phyloP scores from a whole-genome alignment of 2,797 vertebrate species.

The Miopithecus talapoin region DNA sequence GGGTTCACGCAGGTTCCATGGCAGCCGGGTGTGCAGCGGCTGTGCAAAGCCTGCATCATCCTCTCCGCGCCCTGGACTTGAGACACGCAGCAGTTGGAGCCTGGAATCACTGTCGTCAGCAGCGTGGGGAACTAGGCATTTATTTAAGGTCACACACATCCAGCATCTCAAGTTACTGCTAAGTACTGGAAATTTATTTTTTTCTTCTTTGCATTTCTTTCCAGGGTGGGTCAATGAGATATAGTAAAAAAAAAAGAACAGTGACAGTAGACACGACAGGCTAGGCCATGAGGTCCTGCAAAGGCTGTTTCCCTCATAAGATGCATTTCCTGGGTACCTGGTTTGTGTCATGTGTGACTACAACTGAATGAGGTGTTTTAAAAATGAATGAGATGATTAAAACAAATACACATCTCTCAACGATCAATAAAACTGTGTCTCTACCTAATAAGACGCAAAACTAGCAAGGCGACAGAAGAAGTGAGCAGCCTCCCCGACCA shows the following conservation, averaged over 20 bases:
- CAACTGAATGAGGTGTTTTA: neutral
- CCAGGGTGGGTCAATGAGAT: neutral
- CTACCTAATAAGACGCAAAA: neutral
- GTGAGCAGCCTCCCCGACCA: neutral
- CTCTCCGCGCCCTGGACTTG: neutral
- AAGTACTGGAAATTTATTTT: neutral
- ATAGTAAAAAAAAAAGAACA: neutral
- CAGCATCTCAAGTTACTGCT: constrained; percentile 49
- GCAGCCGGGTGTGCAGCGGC: neutral
- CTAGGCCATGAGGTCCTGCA: neutral
- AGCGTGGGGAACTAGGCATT: neutral
- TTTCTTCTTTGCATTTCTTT: constrained; percentile 38
- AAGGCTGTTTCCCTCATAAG: neutral
- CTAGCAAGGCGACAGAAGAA: neutral
- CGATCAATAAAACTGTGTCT: neutral
- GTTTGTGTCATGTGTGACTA: neutral
- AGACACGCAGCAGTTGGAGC: neutral
- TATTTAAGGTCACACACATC: neutral
- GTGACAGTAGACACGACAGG: rapidly evolving
- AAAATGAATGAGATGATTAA: neutral
- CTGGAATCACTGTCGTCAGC: neutral
- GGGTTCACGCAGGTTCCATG: neutral
- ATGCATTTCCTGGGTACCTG: neutral
- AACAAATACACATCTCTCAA: neutral
- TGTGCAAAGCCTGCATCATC: rapidly evolving